Evolutionary conservation across 2,113 vertebrate species (phyloP), one percentile per base, ranked within the genome.

Genomic region (Montifringilla adamsi): DNA sequence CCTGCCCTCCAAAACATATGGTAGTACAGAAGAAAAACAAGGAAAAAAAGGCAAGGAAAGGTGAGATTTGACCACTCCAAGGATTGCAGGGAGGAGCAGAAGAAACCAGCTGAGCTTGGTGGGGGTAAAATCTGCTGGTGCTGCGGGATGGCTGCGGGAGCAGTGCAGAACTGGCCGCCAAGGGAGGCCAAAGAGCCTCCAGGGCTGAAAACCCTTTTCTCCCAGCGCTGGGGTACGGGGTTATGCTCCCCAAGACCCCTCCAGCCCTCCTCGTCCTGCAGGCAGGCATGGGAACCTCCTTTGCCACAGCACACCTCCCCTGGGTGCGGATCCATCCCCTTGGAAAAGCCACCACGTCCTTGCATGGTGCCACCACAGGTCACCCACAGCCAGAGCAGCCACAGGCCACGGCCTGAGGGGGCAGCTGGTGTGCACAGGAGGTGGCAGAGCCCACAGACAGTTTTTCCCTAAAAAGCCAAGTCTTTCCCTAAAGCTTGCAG

Each of bases 81-180:
- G 86, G 49, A 17, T 21, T 2, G 11, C 5, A 23, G 35, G 35
- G 22, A 9, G 7, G 15, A 27, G 1, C 11, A 44, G 86, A 33
- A 26, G 82, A 44, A 50, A 24, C 7, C 12, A 10, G 46, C 3
- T 15, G 85, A 33, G 12, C 19, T 56, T 2, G 3, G 35, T 12
- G 59, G 49, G 20, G 47, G 12, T 7, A 0, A 33, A 39, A 7
- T n/a, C 17, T 46, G n/a, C 27, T 2, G 7, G 20, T 28, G 86
- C 59, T 52, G 46, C 31, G 13, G 18, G 52, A 4, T 19, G 3
- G 35, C 35, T 43, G 4, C 2, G 7, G 75, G 53, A 69, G 79
- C 2, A 2, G 21, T 4, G 21, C 63, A 46, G 64, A 5, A 13
- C n/a, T 0, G 1, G 41, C 11, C 27, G 2, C 44, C 13, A 0